Base-by-base conservation (phyloP, 2,113 vertebrate genomes). In the Cardinalis cardinalis region DNA sequence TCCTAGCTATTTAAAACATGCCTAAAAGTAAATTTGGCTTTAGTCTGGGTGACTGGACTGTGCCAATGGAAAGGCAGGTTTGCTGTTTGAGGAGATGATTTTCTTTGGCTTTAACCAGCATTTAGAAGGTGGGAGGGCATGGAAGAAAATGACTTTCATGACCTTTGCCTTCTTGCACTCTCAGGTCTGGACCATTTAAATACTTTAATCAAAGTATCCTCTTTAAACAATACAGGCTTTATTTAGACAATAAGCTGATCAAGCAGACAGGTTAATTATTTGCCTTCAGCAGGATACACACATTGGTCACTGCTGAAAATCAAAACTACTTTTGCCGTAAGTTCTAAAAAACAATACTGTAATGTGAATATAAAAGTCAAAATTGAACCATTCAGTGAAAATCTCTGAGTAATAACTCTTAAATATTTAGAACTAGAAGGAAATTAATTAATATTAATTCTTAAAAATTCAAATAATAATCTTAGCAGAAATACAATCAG, bases 201-300 rank as follows among this genome's bases (percentile, higher is more conserved):
- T 63, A 73, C 80, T 83, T 95, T 49, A 88, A 44, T 49, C 73
- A 77, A 91, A 90, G 72, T 65, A 93, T 69, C 71, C 89, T 93
- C 85, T 94, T 93, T 90, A 93, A 95, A 94, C 34, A 90, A 82
- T 48, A 86, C 69, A 88, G 76, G 59, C 71, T 94, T 92, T 92
- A 95, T 89, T 92, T 91, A 92, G 93, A 80, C 56, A 70, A 40
- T 95, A 96, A 96, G 89, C 89, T 92, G 70, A 83, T 95, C 80
- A 75, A 93, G 73, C 26, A 92, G 71, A 84, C 15, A 82, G 48
- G 56, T 78, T 87, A 88, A 74, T 92, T 86, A 89, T 75, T 79
- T 93, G 48, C n/a, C 36, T 89, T 83, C 86, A 91, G 52, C 64
- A 55, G 87, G 70, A 61, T 56, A 72, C 5, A 29, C 34, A 41